Percentiles rank a stretch among this genome's conserved stretches.
These are phyloP conservation scores for Sebastes iracundus DNA, from an alignment of 2,797 vertebrate genomes.

Conservation along the genomic window DNA sequence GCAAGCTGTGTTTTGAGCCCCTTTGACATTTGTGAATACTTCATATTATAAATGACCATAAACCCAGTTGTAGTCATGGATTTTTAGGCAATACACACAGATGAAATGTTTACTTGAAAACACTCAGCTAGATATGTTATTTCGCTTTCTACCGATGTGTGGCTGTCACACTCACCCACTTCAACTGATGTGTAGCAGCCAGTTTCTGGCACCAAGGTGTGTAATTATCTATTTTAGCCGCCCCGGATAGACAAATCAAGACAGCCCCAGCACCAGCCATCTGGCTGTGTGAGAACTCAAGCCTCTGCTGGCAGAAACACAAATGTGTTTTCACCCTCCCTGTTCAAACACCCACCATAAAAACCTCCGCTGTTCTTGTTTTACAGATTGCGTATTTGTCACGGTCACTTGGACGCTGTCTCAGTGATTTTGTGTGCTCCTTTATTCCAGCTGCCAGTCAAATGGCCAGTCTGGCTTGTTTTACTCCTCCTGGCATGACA, in stretches of 20 bases:
- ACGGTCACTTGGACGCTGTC: constrained; percentile 65
- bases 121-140: constrained; percentile 27
- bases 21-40: background rate
- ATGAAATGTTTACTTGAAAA: constrained; percentile 4
- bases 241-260: constrained; percentile 68
- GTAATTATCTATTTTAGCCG: constrained; percentile 77
- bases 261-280: constrained; percentile 68
- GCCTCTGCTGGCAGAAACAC: constrained; percentile 65
- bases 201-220: constrained; percentile 62
- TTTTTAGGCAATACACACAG: background rate
- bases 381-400: constrained; percentile 74
- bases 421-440: constrained; percentile 36
- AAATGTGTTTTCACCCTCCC: constrained; percentile 57
- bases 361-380: constrained; percentile 66
- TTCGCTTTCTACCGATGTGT: constrained; percentile 1
- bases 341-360: constrained; percentile 58
- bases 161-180: constrained; percentile 36
- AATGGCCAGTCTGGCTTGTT: constrained; percentile 37
- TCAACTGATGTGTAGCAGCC: constrained; percentile 42
- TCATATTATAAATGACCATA: background rate
- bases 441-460: constrained; percentile 69
- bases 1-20: background rate
- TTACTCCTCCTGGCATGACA: constrained; percentile 31
- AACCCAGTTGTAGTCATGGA: background rate
- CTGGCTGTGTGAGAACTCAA: constrained; percentile 65